Conservation (phyloP, 1,140 invertebrate species). For the Drosophila nannoptera region DNA sequence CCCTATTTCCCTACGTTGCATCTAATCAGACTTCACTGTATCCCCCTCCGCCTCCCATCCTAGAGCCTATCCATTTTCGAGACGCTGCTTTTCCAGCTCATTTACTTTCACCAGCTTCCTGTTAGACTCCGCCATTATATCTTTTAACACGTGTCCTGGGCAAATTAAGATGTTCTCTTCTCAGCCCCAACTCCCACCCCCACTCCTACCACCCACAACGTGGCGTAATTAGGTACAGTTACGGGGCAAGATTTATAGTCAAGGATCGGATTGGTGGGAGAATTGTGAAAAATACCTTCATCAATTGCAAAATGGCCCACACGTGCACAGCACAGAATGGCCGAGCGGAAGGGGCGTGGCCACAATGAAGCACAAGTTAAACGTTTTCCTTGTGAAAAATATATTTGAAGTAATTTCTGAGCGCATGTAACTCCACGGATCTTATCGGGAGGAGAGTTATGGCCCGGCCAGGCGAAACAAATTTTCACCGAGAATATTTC, state of each 20-base stretch:
- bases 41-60: no score
- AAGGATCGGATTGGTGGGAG: neutral
- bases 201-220: neutral
- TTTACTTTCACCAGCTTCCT: neutral
- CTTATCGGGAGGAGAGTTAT: no score
- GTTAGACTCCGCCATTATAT: neutral
- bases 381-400: slow-evolving; percentile 4
- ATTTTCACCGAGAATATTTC: no score
- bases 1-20: neutral
- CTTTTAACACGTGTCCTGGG: slow-evolving; percentile 19
- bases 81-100: neutral
- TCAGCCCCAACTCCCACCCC: no score
- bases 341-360: neutral
- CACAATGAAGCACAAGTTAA: neutral
- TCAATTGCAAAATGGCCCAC: slow-evolving; percentile 45
- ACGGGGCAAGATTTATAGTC: slow-evolving; percentile 31
- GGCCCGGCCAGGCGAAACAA: no score
- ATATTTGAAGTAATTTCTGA: slow-evolving; percentile 13
- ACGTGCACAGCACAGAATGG: slow-evolving; percentile 9
- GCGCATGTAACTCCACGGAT: neutral
- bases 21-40: neutral
- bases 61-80: neutral
- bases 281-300: slow-evolving; percentile 28
- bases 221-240: slow-evolving; percentile 32
- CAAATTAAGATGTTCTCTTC: slow-evolving; percentile 23